Base-by-base conservation (phyloP, 2,888 invertebrate genomes). In the Toxonevra muliebris region DNA sequence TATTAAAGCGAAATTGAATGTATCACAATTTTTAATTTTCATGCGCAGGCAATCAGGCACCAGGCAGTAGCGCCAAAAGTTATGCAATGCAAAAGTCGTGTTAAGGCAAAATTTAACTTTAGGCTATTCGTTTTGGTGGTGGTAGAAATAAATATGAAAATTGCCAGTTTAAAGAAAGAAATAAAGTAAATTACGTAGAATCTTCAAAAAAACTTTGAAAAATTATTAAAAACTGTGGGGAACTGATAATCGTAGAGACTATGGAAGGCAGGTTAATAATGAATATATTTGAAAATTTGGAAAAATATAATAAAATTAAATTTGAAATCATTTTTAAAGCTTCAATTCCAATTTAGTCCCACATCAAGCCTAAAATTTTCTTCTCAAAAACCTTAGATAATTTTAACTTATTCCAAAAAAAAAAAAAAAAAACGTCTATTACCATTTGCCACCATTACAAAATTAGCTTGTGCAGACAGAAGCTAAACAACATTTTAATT, bases 11-110 rank as follows among this genome's bases (percentile, higher is more conserved):
- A 57, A 57, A 45, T 45, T 50, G 45, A 50, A 41, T 58, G 45
- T 48, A 57, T 65, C 58, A 48, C 57, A 57, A 58, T 65, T 65
- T 65, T 65, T 57, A 57, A 65, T 57, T 63, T 55, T 63, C 55
- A 50, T 42, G n/a, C 2, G 13, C 20, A 20, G 17, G 13, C 3
- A 17, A 19, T 1, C 41, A 17, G 43, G 20, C 43, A 58, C 8
- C 7, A 19, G 13, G 17, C 19, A 15, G 12, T 12, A 41, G 7
- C 19, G n/a, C 50, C 8, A 12, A 53, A 65, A 66, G 61, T 62
- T 67, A 43, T 40, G 52, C 58, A 67, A 67, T 67, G 67, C 58
- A 67, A 62, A 67, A 67, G 67, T 67, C 67, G 67, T 67, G 67
- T 67, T 57, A 45, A 17, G 61, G 9, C 11, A 53, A 43, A 54